Evolutionary conservation across 1,140 invertebrate species (phyloP).

Genomic region (Zaprionus africanus): DNA sequence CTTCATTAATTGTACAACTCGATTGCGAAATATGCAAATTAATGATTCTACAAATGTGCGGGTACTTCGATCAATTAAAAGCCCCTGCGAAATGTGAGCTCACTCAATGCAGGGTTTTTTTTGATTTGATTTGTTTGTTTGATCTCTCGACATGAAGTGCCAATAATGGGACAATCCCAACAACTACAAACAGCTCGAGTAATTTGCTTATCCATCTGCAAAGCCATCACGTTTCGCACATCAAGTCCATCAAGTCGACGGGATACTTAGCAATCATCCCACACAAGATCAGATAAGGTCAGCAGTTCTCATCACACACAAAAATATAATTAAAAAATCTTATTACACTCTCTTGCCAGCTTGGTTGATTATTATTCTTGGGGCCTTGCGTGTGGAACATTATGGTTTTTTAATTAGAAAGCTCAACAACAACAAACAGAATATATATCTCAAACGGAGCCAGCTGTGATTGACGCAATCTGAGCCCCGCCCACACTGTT

Average conservation of each 20-base stretch:
- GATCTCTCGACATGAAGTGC: conserved; percentile 2
- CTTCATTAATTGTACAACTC: conserved; percentile 39
- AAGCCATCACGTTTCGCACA: conserved; percentile 39
- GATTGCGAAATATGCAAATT: conserved; percentile 65
- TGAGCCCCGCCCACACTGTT: conserved; percentile 1
- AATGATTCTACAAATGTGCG: conserved; percentile 37
- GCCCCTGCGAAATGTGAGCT: conserved; percentile 41
- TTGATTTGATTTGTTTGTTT: not conserved
- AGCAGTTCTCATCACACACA: conserved; percentile 43
- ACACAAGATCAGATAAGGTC: conserved; percentile 36
- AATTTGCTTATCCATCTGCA: conserved; percentile 18
- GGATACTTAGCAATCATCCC: conserved; percentile 26
- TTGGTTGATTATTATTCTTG: conserved; percentile 52
- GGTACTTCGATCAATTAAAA: conserved; percentile 44
- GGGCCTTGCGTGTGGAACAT: conserved; percentile 30
- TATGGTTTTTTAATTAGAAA: conserved; percentile 64
- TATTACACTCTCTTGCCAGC: conserved; percentile 15
- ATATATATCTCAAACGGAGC: conserved; percentile 44
- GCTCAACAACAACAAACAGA: conserved; percentile 26
- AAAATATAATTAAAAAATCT: conserved; percentile 59
- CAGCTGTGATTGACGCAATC: conserved; percentile 52
- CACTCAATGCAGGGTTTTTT: conserved; percentile 52
- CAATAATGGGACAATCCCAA: conserved; percentile 22
- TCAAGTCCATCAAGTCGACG: conserved; percentile 13
- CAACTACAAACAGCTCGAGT: not conserved